Evolutionary conservation across 2,797 vertebrate species (phyloP).

Genomic region (Sebastes kiyomatsui): DNA sequence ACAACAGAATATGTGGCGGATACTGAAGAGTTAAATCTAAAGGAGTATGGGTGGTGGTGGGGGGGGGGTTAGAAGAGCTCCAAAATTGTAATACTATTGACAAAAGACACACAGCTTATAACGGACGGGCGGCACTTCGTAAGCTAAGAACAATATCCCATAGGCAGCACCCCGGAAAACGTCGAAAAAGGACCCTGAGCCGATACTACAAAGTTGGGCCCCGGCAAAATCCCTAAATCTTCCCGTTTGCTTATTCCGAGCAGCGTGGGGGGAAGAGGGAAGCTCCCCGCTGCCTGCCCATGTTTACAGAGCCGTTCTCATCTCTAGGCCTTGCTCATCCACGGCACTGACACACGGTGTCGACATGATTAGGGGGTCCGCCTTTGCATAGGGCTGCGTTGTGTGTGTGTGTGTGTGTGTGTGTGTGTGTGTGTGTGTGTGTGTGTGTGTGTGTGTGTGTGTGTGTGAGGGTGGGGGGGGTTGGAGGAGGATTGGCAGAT

Average conservation of each 20-base stretch:
- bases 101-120: slow-evolving; percentile 74
- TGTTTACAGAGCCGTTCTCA: slow-evolving; percentile 80
- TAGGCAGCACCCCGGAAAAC: slow-evolving; percentile 69
- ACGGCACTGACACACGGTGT: slow-evolving; percentile 75
- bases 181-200: slow-evolving; percentile 70
- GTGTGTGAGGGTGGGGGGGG: background rate
- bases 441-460: background rate
- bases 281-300: slow-evolving; percentile 69
- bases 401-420: background rate
- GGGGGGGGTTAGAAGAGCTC: background rate
- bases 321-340: slow-evolving; percentile 80
- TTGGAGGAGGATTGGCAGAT: slow-evolving; percentile 77
- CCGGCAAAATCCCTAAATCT: slow-evolving; percentile 82
- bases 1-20: slow-evolving; percentile 31
- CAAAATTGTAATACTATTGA: slow-evolving; percentile 73
- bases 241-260: slow-evolving; percentile 75
- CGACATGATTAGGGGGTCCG: slow-evolving; percentile 78
- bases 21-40: slow-evolving; percentile 59
- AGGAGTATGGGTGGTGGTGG: background rate
- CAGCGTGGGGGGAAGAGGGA: slow-evolving; percentile 47
- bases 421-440: background rate
- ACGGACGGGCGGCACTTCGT: slow-evolving; percentile 64
- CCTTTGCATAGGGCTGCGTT: slow-evolving; percentile 67
- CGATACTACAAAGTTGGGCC: slow-evolving; percentile 76
- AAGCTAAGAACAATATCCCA: slow-evolving; percentile 79